Base-by-base conservation (phyloP, 1,140 invertebrate genomes). In the Phortica variegata region DNA sequence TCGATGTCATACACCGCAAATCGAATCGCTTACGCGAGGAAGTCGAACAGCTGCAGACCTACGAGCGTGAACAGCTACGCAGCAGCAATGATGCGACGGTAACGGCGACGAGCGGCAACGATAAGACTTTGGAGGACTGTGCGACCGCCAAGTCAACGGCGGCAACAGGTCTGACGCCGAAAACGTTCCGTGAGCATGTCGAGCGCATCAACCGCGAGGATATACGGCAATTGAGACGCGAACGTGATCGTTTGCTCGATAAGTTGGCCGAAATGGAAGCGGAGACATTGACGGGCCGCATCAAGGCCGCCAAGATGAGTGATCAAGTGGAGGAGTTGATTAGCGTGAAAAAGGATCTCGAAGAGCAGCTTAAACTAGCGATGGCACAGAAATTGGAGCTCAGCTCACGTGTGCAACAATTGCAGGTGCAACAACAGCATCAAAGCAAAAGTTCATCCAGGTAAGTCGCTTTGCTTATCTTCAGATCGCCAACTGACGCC, bases 1-100 rank as follows among this genome's bases (percentile, higher is more conserved):
- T 93, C 41, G 90, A 93, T 66, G 86, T 90, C 52, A 92, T 92
- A 56, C 88, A 93, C 53, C 78, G 85, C 18, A 89, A 90, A 58
- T 89, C 88, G 10, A 85, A 84, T 13, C 80, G 85, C 31, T 80
- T 91, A 55, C 81, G 88, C 49, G 84, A 89, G 47, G 89, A 91
- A 62, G 84, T 87, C 15, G 85, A 87, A 50, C 79, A 80, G 45
- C 55, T 80, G 32, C 63, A 78, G 42, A 66, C 53, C 40, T 73
- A 65, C 34, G 70, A 73, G 38, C 49, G 62, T 10, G 48, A 57
- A 19, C 46, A 56, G 33, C 3, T 37, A 45, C 6, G 47, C 26
- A 40, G 23, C 21, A 38, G 26, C 32, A 45, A 16, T 18, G 6
- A 19, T 20, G 12, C 31, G 47, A 49, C 12, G 34, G 5, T 16